Percentiles rank a stretch among this genome's conserved stretches.
These are phyloP conservation scores for Brachycybe producta DNA, from an alignment of 2,888 invertebrate species.

Conservation along the genomic window DNA sequence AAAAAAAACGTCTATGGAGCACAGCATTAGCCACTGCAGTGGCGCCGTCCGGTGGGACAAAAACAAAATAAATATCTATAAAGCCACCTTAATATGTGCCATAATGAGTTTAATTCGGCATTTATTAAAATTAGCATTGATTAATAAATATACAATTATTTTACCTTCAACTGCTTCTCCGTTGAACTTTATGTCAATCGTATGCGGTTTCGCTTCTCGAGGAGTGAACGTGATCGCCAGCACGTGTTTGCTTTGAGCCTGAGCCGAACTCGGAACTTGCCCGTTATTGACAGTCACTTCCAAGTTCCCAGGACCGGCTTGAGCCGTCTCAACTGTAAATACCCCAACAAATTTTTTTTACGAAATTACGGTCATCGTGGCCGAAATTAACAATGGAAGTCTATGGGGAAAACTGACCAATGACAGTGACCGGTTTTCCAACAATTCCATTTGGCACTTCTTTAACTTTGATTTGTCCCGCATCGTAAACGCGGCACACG, in stretches of 20 bases:
- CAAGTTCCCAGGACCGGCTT: slow-evolving; percentile 94
- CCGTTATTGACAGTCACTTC: slow-evolving; percentile 98
- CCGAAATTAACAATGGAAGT: background rate
- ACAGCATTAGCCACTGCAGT: too few relatives aligned
- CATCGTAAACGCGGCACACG: slow-evolving; percentile 87
- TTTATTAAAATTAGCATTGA: too few relatives aligned
- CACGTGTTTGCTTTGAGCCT: slow-evolving; percentile 89
- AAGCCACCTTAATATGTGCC: too few relatives aligned
- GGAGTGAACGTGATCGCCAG: slow-evolving; percentile 97
- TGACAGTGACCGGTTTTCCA: slow-evolving; percentile 78
- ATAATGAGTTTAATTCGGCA: too few relatives aligned
- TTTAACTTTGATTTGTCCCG: slow-evolving; percentile 83
- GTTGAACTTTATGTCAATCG: slow-evolving; percentile 90
- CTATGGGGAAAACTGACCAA: slow-evolving; percentile 45
- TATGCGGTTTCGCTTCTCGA: slow-evolving; percentile 74
- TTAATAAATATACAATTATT: too few relatives aligned
- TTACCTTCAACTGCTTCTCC: slow-evolving; percentile 83
- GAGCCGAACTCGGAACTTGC: slow-evolving; percentile 88
- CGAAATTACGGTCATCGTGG: background rate
- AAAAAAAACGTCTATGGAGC: too few relatives aligned
- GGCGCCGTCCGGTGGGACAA: too few relatives aligned
- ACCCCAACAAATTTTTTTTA: background rate
- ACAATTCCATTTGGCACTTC: slow-evolving; percentile 76
- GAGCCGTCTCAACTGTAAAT: slow-evolving; percentile 78
- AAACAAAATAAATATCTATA: too few relatives aligned